Base-by-base conservation (phyloP, 2,113 vertebrate species). In the Dolichotis patagonum region DNA sequence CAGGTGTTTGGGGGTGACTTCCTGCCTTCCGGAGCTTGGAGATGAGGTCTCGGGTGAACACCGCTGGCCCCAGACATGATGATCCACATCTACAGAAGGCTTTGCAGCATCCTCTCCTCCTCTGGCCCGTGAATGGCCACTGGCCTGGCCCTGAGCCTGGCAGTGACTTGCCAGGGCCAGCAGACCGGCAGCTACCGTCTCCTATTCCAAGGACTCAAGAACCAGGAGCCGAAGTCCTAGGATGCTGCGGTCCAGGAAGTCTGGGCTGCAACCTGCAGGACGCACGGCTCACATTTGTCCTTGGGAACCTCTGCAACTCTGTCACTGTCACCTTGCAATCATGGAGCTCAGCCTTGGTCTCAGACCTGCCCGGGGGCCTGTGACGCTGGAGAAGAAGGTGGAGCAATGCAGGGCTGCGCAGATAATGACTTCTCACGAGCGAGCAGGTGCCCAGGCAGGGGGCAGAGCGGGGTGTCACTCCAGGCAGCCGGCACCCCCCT, bases 11-110 rank as follows among this genome's bases (percentile, higher is more conserved):
- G 49, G 5, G 17, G 1, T 0, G 5, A 7, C 69, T 26, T 22
- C 22, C 22, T 11, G 5, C 4, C 24, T 1, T 20, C 16, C 35
- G 10, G 41, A 43, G 22, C 38, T 65, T 13, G 0, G 0, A 5
- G 19, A 28, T 12, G 88, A n/a, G 41, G 71, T n/a, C n/a, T 0
- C 0, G 0, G 22, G 52, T 11, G 16, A 38, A 0, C 24, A 1
- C 5, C 1, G 0, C 41, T 22, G 41, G 41, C 13, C 65, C 56
- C 0, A 0, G 10, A 0, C 1, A 0, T 4, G 8, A 4, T 0
- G 22, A 28, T 22, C 88, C 4, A 1, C 17, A 10, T 0, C 2
- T 11, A 52, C 49, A 52, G 49, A 52, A 52, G 49, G 49, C 11
- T 9, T 52, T 52, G 49, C 28, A 3, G 13, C 19, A 7, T 41